Base-by-base conservation (phyloP, 2,797 vertebrate genomes). In the Onychomys leucogaster region DNA sequence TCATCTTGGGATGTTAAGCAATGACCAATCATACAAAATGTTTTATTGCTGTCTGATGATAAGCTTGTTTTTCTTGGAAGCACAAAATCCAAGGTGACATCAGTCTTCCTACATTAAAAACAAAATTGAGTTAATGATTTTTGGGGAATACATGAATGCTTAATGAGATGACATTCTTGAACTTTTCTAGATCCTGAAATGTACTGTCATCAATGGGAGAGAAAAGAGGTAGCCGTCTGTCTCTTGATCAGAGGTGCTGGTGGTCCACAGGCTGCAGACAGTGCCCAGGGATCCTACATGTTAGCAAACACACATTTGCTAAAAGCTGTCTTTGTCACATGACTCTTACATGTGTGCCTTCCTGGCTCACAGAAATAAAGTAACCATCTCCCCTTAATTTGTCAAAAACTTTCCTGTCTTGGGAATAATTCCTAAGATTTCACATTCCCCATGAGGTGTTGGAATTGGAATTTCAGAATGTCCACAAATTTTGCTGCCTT, bases 41-140 rank as follows among this genome's bases (percentile, higher is more conserved):
- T 99, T 98, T 99, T 99, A 98, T 99, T 99, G 98, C 99, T 99
- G 97, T 99, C 99, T 34, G 99, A 99, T 37, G 99, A 99, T 63
- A 99, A 98, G 92, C 99, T 99, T 97, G 99, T 99, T 98, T 99
- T 99, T 96, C 99, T 99, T 90, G 99, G 99, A 63, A 99, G 98
- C 3, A 99, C 98, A 82, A 99, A 99, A 98, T 99, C 99, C 98
- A 99, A 98, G 94, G 99, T 99, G 94, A 99, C 99, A 75, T 99
- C 99, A 97, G 99, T 98, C 98, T 99, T 99, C 98, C 99, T 99
- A 97, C 92, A 87, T 4, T 98, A 86, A 78, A 97, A 98, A 94
- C 21, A 96, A 91, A 95, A 61, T 86, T 71, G 96, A n/a, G 65
- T 89, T 65, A 96, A n/a, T 94, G 65, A 81, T 25, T 80, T 88